Evolutionary conservation across 64 coral and sea anemone genomes (phyloP), one percentile per base, ranked within the genome.

Genomic region (Montipora cactus): DNA sequence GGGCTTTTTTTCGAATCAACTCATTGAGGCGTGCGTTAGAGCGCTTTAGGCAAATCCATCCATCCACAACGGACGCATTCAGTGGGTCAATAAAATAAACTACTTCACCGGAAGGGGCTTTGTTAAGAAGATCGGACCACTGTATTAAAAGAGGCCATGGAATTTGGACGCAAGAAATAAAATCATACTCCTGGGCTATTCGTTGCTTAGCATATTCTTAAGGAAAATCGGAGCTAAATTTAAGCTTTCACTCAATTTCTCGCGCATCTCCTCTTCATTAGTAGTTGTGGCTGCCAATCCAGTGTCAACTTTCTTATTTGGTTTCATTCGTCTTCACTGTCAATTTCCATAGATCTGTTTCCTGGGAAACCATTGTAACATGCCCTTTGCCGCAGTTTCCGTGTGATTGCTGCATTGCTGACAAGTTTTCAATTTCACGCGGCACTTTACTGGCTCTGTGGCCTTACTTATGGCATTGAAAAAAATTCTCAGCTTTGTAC

Each of bases 21-120:
- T 90, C 77, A 18, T 81, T 66, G 37, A 90, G 5, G 48, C 89
- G 55, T 49, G 1, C 7, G 48, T 48, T 59, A 8, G 79, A 61
- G 7, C 61, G 25, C 47, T 90, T 90, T 80, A 90, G 45, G 47
- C 49, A 75, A 90, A 79, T 79, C 88, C 88, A 90, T 66, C 57
- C 75, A 61, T 66, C 88, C 23, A 44, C 22, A 1, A 90, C 88
- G 62, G 88, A 64, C 53, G 58, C 7, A 79, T 90, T 90, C 11
- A 78, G 59, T 2, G 72, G 76, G 15, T 90, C 88, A 52, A 90
- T 53, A 46, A 62, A 64, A 20, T 78, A n/a, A 45, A 79, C 76
- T 4, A 48, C 70, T 69, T 15, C n/a, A 69, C 67, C 67, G 67
- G 67, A 69, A 69, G 16, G 0, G 0, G n/a, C 13, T 69, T 69